Evolutionary conservation across 2,888 invertebrate genomes (phyloP).

Genomic region (Strigamia transsilvanica): DNA sequence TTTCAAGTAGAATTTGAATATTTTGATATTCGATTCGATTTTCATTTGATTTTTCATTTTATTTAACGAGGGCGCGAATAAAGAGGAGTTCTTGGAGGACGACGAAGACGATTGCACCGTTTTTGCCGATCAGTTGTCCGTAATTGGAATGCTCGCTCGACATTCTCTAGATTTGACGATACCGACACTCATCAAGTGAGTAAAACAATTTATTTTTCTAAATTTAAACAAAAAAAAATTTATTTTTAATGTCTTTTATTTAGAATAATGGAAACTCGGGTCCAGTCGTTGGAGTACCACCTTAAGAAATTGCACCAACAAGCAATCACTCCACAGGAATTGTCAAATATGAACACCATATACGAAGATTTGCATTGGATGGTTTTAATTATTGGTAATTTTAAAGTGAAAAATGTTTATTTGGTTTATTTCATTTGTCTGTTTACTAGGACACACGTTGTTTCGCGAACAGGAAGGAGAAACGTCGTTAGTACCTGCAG

Average conservation of each 20-base stretch:
- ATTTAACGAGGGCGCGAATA: constrained; percentile 50
- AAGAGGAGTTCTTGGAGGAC: constrained; percentile 70
- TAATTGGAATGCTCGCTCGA: constrained; percentile 72
- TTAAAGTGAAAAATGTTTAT: neutral
- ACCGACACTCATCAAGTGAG: constrained; percentile 62
- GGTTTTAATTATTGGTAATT: constrained; percentile 72
- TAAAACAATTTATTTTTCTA: too few relatives aligned
- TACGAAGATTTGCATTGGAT: constrained; percentile 94
- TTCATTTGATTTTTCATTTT: constrained; percentile 3
- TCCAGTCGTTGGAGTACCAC: constrained; percentile 68
- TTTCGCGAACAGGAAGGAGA: constrained; percentile 76
- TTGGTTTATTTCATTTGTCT: neutral
- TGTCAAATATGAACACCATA: constrained; percentile 69
- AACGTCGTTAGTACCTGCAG: constrained; percentile 72
- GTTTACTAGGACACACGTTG: constrained; percentile 70
- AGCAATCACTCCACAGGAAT: constrained; percentile 59
- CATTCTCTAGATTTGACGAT: constrained; percentile 62
- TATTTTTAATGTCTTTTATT: neutral
- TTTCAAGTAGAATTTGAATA: neutral
- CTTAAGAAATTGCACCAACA: constrained; percentile 64
- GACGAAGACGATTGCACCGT: constrained; percentile 74
- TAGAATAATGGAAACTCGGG: constrained; percentile 74
- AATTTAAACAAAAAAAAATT: neutral
- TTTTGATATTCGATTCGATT: neutral
- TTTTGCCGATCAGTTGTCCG: constrained; percentile 77